Percentiles rank a stretch among this genome's conserved stretches.
These are phyloP conservation scores for Leuctra nigra DNA, from an alignment of 2,888 invertebrate genomes.

Conservation along the genomic window DNA sequence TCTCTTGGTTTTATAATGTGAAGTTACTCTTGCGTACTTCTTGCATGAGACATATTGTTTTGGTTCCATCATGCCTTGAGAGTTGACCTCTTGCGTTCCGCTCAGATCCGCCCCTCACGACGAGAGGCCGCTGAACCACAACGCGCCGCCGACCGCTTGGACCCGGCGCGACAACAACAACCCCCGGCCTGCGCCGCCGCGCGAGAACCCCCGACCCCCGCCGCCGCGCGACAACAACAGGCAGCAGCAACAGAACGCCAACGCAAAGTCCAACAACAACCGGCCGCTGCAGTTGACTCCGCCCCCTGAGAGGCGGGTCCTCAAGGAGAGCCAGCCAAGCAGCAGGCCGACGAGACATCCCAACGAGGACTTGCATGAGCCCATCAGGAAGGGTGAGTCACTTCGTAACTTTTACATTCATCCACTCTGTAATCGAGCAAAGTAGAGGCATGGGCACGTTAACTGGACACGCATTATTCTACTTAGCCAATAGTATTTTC, in stretches of 20 bases:
- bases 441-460: not conserved
- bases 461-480: not conserved
- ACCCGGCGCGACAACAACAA: conserved; percentile 31
- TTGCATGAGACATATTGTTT: too few species aligned
- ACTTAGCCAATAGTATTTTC: not conserved
- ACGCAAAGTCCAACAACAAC: conserved; percentile 30
- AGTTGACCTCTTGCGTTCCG: too few species aligned
- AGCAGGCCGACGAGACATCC: not conserved
- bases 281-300: conserved; percentile 29
- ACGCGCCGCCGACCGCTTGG: conserved; percentile 30
- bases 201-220: conserved; percentile 22
- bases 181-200: conserved; percentile 10
- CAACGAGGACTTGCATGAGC: not conserved
- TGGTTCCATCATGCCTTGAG: too few species aligned
- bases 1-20: too few species aligned
- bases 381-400: conserved; percentile 5
- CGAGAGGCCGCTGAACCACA: conserved; percentile 37
- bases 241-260: too few species aligned
- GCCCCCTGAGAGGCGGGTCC: conserved; percentile 2
- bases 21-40: too few species aligned
- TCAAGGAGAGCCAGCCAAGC: not conserved
- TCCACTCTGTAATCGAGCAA: not conserved
- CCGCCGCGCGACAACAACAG: conserved; percentile 30
- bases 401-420: not conserved
- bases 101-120: too few species aligned